Evolutionary conservation across 2,888 invertebrate species (phyloP).

Genomic region (Eristalinus sepulchralis): DNA sequence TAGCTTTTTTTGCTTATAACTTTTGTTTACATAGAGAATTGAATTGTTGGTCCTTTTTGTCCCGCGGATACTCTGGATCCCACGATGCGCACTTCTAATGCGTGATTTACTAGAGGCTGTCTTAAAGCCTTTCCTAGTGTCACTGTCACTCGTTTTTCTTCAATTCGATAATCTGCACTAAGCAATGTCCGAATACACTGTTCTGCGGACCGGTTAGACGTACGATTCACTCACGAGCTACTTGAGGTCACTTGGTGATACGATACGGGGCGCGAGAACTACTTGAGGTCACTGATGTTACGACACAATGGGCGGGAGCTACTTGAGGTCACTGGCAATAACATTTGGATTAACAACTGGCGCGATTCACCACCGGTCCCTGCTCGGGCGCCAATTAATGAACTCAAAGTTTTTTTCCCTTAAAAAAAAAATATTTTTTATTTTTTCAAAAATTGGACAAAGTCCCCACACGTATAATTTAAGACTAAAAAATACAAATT

Average conservation of each 20-base stretch:
- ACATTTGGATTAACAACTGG: too few relatives aligned
- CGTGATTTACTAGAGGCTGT: background rate
- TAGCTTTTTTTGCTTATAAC: too few relatives aligned
- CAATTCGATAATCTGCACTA: background rate
- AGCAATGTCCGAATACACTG: background rate
- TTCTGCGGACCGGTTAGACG: background rate
- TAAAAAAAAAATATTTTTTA: background rate
- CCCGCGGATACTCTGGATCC: background rate
- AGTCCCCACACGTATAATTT: background rate
- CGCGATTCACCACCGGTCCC: background rate
- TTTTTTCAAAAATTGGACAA: background rate
- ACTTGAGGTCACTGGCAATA: too few relatives aligned
- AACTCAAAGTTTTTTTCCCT: background rate
- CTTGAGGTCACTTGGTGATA: background rate
- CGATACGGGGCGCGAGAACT: background rate
- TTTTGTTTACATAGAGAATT: too few relatives aligned
- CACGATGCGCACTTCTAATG: background rate
- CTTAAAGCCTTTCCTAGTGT: background rate
- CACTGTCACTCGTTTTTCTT: background rate
- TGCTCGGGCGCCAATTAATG: slow-evolving; percentile 2
- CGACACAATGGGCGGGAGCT: background rate
- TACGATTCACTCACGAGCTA: background rate
- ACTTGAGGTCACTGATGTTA: background rate
- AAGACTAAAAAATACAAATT: background rate
- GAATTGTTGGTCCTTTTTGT: background rate